Percentiles rank a stretch among this genome's conserved stretches.
Evolutionary conservation across 2,888 invertebrate genomes (phyloP).

Genomic region (Zygaena filipendulae): DNA sequence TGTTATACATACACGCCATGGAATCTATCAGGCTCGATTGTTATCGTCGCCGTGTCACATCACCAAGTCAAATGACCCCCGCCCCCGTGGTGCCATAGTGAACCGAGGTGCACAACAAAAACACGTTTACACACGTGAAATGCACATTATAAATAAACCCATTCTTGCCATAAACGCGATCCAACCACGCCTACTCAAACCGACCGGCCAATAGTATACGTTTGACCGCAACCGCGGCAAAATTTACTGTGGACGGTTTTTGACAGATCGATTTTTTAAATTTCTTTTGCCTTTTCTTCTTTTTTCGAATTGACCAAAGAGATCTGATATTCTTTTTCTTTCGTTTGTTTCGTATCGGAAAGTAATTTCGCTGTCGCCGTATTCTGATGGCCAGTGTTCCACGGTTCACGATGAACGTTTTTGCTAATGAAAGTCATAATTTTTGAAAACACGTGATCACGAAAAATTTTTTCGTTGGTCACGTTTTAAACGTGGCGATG

Average conservation of each 20-base stretch:
- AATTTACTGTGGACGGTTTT: slow-evolving; percentile 61
- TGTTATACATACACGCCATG: too few species aligned
- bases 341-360: slow-evolving; percentile 23
- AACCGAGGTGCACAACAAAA: slow-evolving; percentile 8
- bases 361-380: slow-evolving; percentile 40
- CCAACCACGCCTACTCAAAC: slow-evolving; percentile 41
- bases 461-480: too few species aligned
- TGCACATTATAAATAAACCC: slow-evolving; percentile 60
- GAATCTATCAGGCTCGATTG: too few species aligned
- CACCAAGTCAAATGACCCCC: slow-evolving; percentile 37
- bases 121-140: slow-evolving; percentile 29
- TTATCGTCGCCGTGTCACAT: slow-evolving; percentile 24
- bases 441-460: background rate
- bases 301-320: slow-evolving; percentile 30
- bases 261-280: slow-evolving; percentile 61
- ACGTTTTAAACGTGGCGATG: too few species aligned
- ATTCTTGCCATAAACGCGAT: slow-evolving; percentile 40
- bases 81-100: slow-evolving; percentile 30
- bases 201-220: slow-evolving; percentile 35
- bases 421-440: slow-evolving; percentile 37
- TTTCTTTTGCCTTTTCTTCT: slow-evolving; percentile 33
- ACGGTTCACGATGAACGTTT: slow-evolving; percentile 51
- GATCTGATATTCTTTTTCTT: slow-evolving; percentile 22
- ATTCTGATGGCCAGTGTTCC: slow-evolving; percentile 41
- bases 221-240: slow-evolving; percentile 34